Evolutionary conservation across 2,888 invertebrate species (phyloP).

Genomic region (Synergus itoensis): DNA sequence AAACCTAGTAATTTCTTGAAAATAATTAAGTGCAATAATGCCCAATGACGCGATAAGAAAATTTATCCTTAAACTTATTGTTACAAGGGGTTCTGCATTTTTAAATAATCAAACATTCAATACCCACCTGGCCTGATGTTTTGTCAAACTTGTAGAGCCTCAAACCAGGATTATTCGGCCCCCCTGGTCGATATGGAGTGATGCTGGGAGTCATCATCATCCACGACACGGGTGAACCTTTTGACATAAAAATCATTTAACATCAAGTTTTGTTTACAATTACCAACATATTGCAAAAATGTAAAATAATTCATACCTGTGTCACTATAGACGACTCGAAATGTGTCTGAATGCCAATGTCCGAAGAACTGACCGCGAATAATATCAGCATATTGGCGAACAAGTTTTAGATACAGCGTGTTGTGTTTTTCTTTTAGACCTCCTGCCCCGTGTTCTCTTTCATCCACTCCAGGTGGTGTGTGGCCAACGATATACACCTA

Average conservation of each 20-base stretch:
- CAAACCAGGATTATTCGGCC: slow-evolving; percentile 92
- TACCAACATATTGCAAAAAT: background rate
- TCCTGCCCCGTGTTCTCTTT: slow-evolving; percentile 85
- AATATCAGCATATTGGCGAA: slow-evolving; percentile 88
- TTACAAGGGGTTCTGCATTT: background rate
- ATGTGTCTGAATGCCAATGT: slow-evolving; percentile 94
- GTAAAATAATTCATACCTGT: slow-evolving; percentile 80
- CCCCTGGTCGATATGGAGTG: slow-evolving; percentile 89
- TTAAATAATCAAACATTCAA: background rate
- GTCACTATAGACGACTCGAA: slow-evolving; percentile 90
- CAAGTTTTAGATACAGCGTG: slow-evolving; percentile 85
- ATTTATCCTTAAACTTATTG: too few relatives aligned
- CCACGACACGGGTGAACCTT: slow-evolving; percentile 92
- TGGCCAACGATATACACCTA: slow-evolving; percentile 96
- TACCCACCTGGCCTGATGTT: slow-evolving; percentile 88
- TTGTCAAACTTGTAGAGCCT: slow-evolving; percentile 94
- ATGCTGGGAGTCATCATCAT: slow-evolving; percentile 93
- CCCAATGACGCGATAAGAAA: background rate
- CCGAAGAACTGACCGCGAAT: slow-evolving; percentile 96
- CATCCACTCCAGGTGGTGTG: slow-evolving; percentile 93
- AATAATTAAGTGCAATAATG: too few relatives aligned
- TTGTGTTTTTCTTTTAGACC: slow-evolving; percentile 88
- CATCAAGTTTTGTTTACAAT: background rate
- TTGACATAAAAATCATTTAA: slow-evolving; percentile 25
- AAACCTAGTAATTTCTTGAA: background rate